Percentiles rank a stretch among this genome's conserved stretches.
phyloP scores from a whole-genome alignment of 1,140 invertebrate genomes.

The Latrodectus geometricus region DNA sequence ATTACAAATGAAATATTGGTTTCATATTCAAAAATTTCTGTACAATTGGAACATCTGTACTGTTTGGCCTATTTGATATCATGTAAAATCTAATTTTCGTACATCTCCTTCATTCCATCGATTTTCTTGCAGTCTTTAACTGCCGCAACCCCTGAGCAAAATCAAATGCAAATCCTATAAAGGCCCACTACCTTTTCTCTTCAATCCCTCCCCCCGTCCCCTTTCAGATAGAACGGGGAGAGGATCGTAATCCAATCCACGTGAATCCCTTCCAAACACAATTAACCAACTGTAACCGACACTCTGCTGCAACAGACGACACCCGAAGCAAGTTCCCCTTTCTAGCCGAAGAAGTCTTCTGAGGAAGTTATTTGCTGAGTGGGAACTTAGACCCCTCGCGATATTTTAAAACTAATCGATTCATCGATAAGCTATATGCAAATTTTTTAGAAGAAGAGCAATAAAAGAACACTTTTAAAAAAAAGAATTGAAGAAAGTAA shows the following conservation, averaged over 20 bases:
- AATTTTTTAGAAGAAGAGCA: not conserved
- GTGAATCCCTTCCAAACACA: conserved; percentile 28
- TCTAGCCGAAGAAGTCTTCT: not conserved
- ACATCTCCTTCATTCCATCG: conserved; percentile 9
- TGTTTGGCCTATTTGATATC: no score
- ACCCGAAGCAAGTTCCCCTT: not conserved
- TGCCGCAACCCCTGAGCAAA: conserved; percentile 28
- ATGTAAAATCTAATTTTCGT: no score
- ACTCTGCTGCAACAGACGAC: conserved; percentile 5
- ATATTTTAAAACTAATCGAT: not conserved
- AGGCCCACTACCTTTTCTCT: not conserved
- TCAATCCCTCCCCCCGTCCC: not conserved
- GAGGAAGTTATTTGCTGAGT: not conserved
- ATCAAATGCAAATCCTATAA: conserved; percentile 54
- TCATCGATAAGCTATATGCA: conserved; percentile 3
- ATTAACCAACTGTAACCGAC: conserved; percentile 40
- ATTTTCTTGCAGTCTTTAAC: conserved; percentile 6
- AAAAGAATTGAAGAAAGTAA: no score
- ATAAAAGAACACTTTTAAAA: no score
- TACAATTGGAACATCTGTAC: no score
- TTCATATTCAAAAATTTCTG: no score
- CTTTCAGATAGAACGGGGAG: not conserved
- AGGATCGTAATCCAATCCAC: conserved; percentile 25
- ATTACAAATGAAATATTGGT: no score
- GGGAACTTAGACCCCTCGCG: not conserved